Evolutionary conservation across 2,888 invertebrate genomes (phyloP).

Genomic region (Parnassius apollo): DNA sequence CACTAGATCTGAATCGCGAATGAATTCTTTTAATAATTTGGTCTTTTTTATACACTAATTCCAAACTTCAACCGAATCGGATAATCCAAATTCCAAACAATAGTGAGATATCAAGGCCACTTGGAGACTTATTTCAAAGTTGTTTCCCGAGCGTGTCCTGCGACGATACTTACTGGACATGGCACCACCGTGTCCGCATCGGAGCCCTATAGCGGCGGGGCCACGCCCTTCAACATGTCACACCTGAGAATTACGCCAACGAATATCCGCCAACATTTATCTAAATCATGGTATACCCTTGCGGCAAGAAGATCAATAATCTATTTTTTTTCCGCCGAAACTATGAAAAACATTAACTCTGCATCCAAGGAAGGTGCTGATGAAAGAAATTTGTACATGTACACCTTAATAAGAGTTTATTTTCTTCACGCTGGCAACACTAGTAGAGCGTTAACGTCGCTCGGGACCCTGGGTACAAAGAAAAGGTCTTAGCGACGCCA

Average conservation of each 20-base stretch:
- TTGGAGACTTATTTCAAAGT: slow-evolving; percentile 76
- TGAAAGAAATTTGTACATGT: slow-evolving; percentile 76
- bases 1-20: slow-evolving; percentile 73
- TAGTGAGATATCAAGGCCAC: slow-evolving; percentile 80
- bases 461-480: slow-evolving; percentile 16
- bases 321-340: slow-evolving; percentile 68
- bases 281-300: slow-evolving; percentile 75
- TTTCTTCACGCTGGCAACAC: slow-evolving; percentile 38
- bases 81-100: slow-evolving; percentile 75
- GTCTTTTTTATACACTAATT: slow-evolving; percentile 77
- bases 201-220: slow-evolving; percentile 25
- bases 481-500: slow-evolving; percentile 28
- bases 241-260: slow-evolving; percentile 54
- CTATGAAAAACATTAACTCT: slow-evolving; percentile 62
- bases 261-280: slow-evolving; percentile 66
- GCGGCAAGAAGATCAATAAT: slow-evolving; percentile 67
- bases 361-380: slow-evolving; percentile 54
- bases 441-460: slow-evolving; percentile 29
- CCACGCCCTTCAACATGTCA: slow-evolving; percentile 42
- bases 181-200: slow-evolving; percentile 31
- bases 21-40: slow-evolving; percentile 71
- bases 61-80: slow-evolving; percentile 76
- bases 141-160: slow-evolving; percentile 59
- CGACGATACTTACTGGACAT: slow-evolving; percentile 60
- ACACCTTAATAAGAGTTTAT: slow-evolving; percentile 46